phyloP scores from a whole-genome alignment of 2,888 invertebrate species.

The Micoletzkya japonica region DNA sequence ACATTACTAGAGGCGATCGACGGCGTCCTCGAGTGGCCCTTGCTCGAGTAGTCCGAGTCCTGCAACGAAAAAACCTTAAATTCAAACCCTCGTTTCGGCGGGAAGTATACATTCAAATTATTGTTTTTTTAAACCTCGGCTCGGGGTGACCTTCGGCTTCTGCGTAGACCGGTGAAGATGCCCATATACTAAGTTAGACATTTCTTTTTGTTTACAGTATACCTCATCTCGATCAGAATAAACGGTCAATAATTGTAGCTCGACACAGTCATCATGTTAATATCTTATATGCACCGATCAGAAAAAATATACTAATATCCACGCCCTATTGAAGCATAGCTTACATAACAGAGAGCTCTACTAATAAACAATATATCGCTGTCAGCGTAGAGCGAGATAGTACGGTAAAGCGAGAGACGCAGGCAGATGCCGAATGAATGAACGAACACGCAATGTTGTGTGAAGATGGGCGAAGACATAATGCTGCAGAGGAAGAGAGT shows the following conservation, averaged over 20 bases:
- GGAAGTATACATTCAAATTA: neutral
- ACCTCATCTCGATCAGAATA: neutral
- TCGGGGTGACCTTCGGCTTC: too few relatives aligned
- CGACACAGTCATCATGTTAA: too few relatives aligned
- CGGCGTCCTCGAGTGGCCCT: constrained; percentile 41
- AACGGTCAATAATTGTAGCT: neutral
- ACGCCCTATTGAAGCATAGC: too few relatives aligned
- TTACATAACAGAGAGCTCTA: too few relatives aligned
- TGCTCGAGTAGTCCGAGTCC: constrained; percentile 51
- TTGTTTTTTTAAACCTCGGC: too few relatives aligned
- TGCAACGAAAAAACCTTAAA: constrained; percentile 29
- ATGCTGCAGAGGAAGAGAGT: too few relatives aligned
- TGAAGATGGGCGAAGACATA: too few relatives aligned
- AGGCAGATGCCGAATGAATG: neutral
- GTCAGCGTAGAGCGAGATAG: neutral
- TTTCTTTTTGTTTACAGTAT: neutral
- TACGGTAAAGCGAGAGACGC: neutral
- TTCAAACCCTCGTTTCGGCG: neutral
- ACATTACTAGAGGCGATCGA: constrained; percentile 31
- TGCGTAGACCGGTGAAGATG: too few relatives aligned
- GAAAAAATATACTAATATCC: too few relatives aligned
- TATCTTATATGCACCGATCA: too few relatives aligned
- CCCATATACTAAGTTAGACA: neutral
- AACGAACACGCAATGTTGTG: neutral
- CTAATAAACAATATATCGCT: too few relatives aligned